Evolutionary conservation across 2,113 vertebrate genomes (phyloP).

Genomic region (Percina caprodes): DNA sequence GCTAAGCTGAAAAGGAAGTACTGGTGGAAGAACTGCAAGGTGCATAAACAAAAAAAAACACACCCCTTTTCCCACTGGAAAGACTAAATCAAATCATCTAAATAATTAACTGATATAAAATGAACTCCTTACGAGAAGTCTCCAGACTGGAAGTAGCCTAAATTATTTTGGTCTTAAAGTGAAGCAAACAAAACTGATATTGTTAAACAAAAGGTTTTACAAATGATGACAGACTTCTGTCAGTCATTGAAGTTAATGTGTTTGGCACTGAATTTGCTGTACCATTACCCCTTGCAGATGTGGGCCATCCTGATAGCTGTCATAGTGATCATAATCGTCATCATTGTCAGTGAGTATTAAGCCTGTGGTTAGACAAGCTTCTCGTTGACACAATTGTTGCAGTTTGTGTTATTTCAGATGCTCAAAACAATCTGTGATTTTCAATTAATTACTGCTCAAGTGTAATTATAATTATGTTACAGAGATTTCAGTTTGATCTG

Average conservation of each 20-base stretch:
- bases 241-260: too few species aligned
- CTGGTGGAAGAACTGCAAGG: conserved; percentile 94
- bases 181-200: not conserved
- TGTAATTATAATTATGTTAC: not conserved
- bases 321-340: conserved; percentile 89
- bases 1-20: conserved; percentile 94
- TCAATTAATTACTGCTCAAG: not conserved
- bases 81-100: not conserved
- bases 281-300: conserved; percentile 85
- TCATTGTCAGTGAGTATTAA: conserved; percentile 92
- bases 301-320: conserved; percentile 95
- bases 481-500: not conserved
- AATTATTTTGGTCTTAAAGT: not conserved
- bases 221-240: not conserved
- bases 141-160: not conserved
- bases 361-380: not conserved
- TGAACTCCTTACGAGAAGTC: not conserved
- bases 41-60: conserved; percentile 25
- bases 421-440: not conserved
- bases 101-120: not conserved
- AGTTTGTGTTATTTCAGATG: not conserved
- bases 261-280: conserved; percentile 1
- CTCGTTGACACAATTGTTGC: not conserved
- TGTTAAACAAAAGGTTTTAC: not conserved
- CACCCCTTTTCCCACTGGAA: not conserved